Evolutionary conservation across 2,113 vertebrate species (phyloP), one percentile per base, ranked within the genome.

Genomic region (Festucalex cinctus): DNA sequence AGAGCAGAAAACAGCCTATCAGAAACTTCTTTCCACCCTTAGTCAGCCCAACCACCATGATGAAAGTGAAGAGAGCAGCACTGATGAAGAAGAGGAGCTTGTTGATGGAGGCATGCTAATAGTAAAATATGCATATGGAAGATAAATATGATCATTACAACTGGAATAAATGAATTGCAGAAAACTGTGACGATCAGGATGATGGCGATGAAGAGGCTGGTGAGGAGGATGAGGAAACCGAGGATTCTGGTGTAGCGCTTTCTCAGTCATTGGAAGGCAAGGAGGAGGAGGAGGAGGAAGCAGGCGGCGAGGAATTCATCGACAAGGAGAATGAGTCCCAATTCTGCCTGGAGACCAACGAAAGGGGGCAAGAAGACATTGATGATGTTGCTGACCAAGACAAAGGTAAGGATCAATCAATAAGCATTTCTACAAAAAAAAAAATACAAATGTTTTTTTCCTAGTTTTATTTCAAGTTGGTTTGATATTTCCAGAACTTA

Each of bases 321-420:
- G 96, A 99, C 77, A 84, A 89, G 24, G 92, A 94, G 70, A 88
- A 94, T 0, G 96, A 99, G 87, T 89, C 92, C 32, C 91, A 93
- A 58, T 99, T 99, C 88, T 95, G 95, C 86, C 83, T 98, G 82
- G 96, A 98, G 89, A 93, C 83, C 43, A 98, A 97, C n/a, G 84
- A 86, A 9, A 85, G 3, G 57, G 90, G 82, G 4, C 54, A 73
- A n/a, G 86, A 84, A 19, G 72, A 53, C 0, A 0, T 7, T 0
- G 72, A 77, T 4, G 17, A n/a, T 20, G 3, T 65, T 4, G 14
- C 20, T 22, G 60, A 71, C 35, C 51, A 72, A 0, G 39, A 77
- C 49, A 16, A 20, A 1, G 73, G 82, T 49, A 89, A 88, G 89
- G 37, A 68, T 24, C 12, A 17, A 36, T 7, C 0, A 10, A 16